These are phyloP conservation scores for Listronotus oregonensis DNA, from an alignment of 1,140 invertebrate genomes.

Conservation along the genomic window DNA sequence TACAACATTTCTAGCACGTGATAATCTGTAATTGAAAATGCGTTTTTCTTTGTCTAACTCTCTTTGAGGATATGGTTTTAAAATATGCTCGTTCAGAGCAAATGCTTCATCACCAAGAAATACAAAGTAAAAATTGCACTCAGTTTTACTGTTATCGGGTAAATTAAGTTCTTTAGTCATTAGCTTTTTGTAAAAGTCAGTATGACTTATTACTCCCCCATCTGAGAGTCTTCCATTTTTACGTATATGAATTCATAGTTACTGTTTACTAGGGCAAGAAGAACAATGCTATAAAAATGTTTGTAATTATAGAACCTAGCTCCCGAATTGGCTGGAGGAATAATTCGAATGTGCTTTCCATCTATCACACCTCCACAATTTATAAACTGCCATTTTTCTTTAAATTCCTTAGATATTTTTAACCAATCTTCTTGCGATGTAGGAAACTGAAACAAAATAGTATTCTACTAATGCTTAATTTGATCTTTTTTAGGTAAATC, in stretches of 20 bases:
- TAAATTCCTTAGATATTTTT: no score
- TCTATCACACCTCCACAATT: no score
- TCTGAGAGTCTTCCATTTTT: conserved; percentile 9
- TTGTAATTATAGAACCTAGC: conserved; percentile 15
- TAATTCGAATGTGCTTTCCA: no score
- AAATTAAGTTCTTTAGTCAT: conserved; percentile 9
- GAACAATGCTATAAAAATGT: conserved; percentile 21
- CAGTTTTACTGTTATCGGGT: conserved; percentile 11
- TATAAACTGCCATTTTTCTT: no score
- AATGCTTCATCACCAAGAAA: conserved; percentile 23
- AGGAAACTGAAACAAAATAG: no score
- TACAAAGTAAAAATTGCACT: background rate
- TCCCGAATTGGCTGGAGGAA: background rate
- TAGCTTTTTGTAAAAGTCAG: background rate
- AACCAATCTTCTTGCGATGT: no score
- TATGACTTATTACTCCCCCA: conserved; percentile 2
- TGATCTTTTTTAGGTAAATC: no score
- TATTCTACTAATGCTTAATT: no score
- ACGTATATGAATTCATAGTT: conserved; percentile 26
- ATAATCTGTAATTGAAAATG: no score
- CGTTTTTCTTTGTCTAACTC: no score
- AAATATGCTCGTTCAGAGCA: conserved; percentile 14
- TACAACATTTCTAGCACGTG: conserved; percentile 15
- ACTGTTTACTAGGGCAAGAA: conserved; percentile 1
- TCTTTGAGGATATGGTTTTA: no score